A percentile compares a stretch with the other conserved stretches of the same genome.
Evolutionary conservation across 2,888 invertebrate species (phyloP).

Genomic region (Campoplex nolae): DNA sequence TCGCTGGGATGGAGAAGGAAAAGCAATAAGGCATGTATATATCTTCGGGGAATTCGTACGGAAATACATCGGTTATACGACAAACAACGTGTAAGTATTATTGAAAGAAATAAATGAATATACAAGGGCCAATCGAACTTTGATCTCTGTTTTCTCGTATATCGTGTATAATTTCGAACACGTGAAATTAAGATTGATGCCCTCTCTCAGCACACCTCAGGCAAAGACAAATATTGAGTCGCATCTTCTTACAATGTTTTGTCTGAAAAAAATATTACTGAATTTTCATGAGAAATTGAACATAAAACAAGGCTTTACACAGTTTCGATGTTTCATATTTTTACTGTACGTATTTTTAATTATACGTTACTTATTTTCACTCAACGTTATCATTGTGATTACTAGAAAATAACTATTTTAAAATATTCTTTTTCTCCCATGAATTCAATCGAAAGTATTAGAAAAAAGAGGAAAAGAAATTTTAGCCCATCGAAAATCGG

Average conservation of each 20-base stretch:
- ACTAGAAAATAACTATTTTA: no score
- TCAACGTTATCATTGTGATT: background rate
- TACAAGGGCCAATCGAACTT: slow-evolving; percentile 64
- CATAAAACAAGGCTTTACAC: background rate
- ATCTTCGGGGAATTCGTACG: slow-evolving; percentile 54
- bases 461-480: background rate
- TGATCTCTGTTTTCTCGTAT: slow-evolving; percentile 56
- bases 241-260: slow-evolving; percentile 15
- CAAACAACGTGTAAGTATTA: background rate
- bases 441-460: background rate
- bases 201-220: slow-evolving; percentile 21
- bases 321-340: background rate
- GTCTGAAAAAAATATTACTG: background rate
- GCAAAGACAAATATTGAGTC: slow-evolving; percentile 38
- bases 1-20: slow-evolving; percentile 1
- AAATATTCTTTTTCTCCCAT: no score
- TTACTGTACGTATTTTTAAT: no score
- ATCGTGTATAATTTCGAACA: slow-evolving; percentile 34
- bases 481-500: background rate
- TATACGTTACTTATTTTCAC: no score
- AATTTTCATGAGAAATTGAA: background rate
- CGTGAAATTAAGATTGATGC: slow-evolving; percentile 58
- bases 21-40: slow-evolving; percentile 30
- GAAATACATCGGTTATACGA: slow-evolving; percentile 49
- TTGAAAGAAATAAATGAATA: slow-evolving; percentile 17